A percentile compares a stretch with the other conserved stretches of the same genome.
Evolutionary conservation across 2,797 vertebrate species (phyloP).

Genomic region (Masticophis lateralis): DNA sequence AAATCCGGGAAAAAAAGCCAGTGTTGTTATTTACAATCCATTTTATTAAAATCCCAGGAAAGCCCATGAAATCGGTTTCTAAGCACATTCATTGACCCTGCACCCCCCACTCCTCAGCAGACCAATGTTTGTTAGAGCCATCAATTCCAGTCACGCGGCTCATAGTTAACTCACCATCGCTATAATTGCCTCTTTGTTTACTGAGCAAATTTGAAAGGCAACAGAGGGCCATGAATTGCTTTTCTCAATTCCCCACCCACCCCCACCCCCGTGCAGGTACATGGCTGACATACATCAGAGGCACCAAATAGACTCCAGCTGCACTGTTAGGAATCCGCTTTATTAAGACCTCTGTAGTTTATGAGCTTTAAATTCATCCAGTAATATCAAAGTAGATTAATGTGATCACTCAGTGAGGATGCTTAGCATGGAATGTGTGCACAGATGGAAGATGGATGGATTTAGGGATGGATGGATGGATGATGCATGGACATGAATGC

Average conservation of each 20-base stretch:
- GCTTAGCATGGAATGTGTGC: not conserved
- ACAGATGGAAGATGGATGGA: too few relatives aligned
- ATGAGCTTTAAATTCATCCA: constrained; percentile 65
- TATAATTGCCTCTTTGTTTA: constrained; percentile 43
- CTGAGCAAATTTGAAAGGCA: not conserved
- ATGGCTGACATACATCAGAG: constrained; percentile 72
- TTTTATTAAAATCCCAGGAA: not conserved
- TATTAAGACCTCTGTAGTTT: constrained; percentile 78
- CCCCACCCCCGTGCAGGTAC: constrained; percentile 44
- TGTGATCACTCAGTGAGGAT: not conserved
- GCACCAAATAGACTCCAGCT: constrained; percentile 3
- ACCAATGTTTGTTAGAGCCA: not conserved
- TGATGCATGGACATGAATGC: not conserved
- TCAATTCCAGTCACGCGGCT: not conserved
- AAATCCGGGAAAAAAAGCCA: not conserved
- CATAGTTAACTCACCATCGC: not conserved
- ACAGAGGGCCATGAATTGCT: constrained; percentile 18
- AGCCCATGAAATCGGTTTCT: not conserved
- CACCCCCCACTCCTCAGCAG: not conserved
- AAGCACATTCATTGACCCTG: not conserved
- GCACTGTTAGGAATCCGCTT: constrained; percentile 21
- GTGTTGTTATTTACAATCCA: not conserved
- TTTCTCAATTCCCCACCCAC: constrained; percentile 37
- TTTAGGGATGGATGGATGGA: not conserved
- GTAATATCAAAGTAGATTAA: not conserved